phyloP scores from a whole-genome alignment of 1,140 invertebrate genomes.

The Drosophila grimshawi region DNA sequence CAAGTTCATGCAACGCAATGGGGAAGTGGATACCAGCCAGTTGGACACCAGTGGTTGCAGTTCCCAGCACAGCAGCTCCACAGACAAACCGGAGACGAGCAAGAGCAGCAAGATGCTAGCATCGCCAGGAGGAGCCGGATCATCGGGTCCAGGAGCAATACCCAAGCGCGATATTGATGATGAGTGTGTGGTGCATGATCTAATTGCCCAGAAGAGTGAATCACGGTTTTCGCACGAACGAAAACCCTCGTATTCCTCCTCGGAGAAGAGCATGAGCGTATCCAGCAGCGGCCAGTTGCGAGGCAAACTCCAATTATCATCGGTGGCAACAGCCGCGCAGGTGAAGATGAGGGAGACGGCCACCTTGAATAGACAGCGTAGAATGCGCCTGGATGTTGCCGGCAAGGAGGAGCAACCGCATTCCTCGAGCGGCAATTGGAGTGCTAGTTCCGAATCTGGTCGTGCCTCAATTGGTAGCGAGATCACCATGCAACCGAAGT shows the following conservation, averaged over 20 bases:
- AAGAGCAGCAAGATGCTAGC: conserved; percentile 7
- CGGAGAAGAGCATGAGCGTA: conserved; percentile 87
- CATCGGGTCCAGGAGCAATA: conserved; percentile 5
- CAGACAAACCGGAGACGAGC: conserved; percentile 64
- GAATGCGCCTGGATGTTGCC: conserved; percentile 75
- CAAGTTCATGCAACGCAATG: conserved; percentile 89
- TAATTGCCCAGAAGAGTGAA: conserved; percentile 80
- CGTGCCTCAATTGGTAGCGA: conserved; percentile 92
- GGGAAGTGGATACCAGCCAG: conserved; percentile 69
- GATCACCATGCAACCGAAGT: conserved; percentile 91
- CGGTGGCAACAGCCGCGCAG: conserved; percentile 52
- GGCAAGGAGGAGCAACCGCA: conserved; percentile 91
- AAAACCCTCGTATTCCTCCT: conserved; percentile 91
- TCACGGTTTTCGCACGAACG: conserved; percentile 87
- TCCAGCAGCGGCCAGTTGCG: conserved; percentile 77
- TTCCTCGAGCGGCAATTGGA: conserved; percentile 97
- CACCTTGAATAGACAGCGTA: conserved; percentile 86
- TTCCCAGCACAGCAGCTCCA: conserved; percentile 75
- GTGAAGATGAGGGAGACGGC: conserved; percentile 91
- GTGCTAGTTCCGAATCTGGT: conserved; percentile 94
- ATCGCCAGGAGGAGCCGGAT: not conserved
- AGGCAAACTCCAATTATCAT: conserved; percentile 68
- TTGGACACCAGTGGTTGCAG: conserved; percentile 84
- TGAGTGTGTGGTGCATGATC: conserved; percentile 87
- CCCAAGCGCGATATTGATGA: conserved; percentile 85